Evolutionary conservation across 2,797 vertebrate species (phyloP), one percentile per base, ranked within the genome.

Genomic region (Pitangus sulphuratus): DNA sequence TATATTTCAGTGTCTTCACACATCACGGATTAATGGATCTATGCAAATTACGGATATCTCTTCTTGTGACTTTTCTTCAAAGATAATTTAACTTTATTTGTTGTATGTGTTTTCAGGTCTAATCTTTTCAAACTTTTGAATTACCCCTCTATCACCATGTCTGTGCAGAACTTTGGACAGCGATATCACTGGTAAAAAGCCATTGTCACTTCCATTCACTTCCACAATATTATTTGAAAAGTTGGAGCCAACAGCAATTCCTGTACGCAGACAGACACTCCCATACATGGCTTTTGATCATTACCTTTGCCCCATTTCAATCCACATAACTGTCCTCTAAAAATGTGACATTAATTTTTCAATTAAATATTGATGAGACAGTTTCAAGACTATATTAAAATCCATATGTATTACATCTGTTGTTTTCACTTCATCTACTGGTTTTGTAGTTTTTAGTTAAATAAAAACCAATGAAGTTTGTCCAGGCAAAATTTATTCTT

Each of bases 401-500:
- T 74, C 19, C 80, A 47, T 69, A 68, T 68, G 76, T 57, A 68
- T 80, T 83, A 77, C 15, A 69, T 51, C 48, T n/a, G 16, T 77
- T 94, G 84, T 89, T 94, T 96, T 89, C 64, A 47, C 65, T 93
- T 90, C 53, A 37, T 47, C 78, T 87, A 80, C 71, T 40, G 64
- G 24, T 64, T 92, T 92, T 93, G 64, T 53, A 83, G 40, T 82
- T 90, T 90, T 89, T 77, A 80, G 64, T 95, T 92, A 75, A 87
- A 87, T 72, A 93, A 90, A 96, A 95, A 89, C 64, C 48, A 93
- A 91, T 89, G 75, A 89, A 58, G 39, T 95, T 91, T 78, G 53
- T 81, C 30, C n/a, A 81, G 71, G 53, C 25, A 91, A 96, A 69
- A 89, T 51, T 83, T 84, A 37, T 61, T 87, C 87, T 58, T 65